These are phyloP conservation scores for Acrocephalus scirpaceus DNA, from an alignment of 2,797 vertebrate genomes.

Conservation along the genomic window DNA sequence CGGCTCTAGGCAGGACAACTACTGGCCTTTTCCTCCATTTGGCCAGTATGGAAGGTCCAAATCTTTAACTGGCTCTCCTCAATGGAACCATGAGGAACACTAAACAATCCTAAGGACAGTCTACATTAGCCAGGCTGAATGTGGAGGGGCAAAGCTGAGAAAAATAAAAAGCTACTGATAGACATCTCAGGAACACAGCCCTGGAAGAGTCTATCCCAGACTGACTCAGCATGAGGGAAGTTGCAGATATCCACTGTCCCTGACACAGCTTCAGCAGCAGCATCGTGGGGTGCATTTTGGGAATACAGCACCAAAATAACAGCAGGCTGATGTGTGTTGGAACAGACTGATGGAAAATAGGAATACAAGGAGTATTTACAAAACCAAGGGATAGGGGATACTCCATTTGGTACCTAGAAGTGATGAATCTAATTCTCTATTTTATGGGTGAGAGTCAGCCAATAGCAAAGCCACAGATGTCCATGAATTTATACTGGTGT, in stretches of 20 bases:
- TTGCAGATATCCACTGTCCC: background rate
- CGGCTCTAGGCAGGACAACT: background rate
- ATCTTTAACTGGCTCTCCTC: background rate
- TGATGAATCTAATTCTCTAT: background rate
- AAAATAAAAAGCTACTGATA: background rate
- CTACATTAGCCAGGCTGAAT: background rate
- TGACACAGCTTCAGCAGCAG: background rate
- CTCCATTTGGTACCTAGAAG: background rate
- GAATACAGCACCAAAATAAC: background rate
- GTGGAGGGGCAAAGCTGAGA: background rate
- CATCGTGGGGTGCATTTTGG: background rate
- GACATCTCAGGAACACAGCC: background rate
- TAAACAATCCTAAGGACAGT: background rate
- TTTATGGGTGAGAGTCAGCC: background rate
- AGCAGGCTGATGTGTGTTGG: background rate
- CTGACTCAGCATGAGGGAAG: background rate
- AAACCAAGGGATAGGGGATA: background rate
- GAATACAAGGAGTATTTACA: background rate
- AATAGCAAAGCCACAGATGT: background rate
- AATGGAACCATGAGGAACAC: rapidly evolving
- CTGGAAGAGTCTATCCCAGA: background rate
- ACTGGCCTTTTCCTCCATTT: background rate
- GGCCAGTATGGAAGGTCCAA: background rate
- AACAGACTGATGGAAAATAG: background rate
- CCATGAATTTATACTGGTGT: background rate